Percentiles rank a stretch among this genome's conserved stretches.
Conservation (phyloP, 2,888 invertebrate species). For the Eristalis tenax region DNA sequence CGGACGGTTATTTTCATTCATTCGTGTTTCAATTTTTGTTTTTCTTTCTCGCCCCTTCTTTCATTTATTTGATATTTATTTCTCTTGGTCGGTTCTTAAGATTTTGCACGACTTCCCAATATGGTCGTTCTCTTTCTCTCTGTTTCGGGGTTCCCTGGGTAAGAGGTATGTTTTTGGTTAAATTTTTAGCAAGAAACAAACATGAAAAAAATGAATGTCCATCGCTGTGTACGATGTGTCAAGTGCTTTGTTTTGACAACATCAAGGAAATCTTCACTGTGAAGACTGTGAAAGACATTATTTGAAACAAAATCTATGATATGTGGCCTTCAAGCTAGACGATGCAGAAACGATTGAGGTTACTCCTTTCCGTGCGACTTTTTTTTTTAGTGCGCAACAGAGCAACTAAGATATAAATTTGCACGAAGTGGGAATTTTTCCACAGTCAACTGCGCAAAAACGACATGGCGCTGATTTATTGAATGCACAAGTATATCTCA, state of each 20-base stretch:
- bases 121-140: neutral
- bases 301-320: too few species aligned
- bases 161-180: neutral
- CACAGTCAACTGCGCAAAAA: too few species aligned
- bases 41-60: slow-evolving; percentile 4
- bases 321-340: too few species aligned
- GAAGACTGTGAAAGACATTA: too few species aligned
- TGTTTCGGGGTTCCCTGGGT: neutral
- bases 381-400: too few species aligned
- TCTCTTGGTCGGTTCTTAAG: slow-evolving; percentile 4
- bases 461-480: too few species aligned
- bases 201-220: neutral
- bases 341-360: too few species aligned
- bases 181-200: neutral
- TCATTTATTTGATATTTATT: slow-evolving; percentile 17
- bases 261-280: neutral
- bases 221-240: neutral
- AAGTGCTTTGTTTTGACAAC: neutral
- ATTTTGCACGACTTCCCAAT: slow-evolving; percentile 12
- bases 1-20: neutral
- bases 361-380: too few species aligned
- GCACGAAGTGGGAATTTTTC: too few species aligned
- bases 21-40: neutral
- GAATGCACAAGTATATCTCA: too few species aligned
- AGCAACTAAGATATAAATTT: too few species aligned